Base-by-base conservation (phyloP, 2,113 vertebrate genomes). In the Eonycteris spelaea region DNA sequence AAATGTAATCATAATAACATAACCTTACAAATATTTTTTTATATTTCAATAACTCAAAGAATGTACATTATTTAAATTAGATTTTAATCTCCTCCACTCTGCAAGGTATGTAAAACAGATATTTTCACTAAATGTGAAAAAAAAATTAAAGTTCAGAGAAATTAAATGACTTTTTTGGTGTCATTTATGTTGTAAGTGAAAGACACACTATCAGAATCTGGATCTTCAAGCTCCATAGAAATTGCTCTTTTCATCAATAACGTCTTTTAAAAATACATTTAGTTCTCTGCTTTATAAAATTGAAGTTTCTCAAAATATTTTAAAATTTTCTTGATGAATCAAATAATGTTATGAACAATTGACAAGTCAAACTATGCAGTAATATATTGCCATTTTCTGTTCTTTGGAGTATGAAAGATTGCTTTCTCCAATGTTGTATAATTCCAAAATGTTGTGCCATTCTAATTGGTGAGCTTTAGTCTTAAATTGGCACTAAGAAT, bases 381-480 rank as follows among this genome's bases (percentile, higher is more conserved):
- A 53, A 83, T 68, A 91, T 33, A 82, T 74, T 96, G 48, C 43
- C 86, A 53, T 95, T 90, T 95, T 92, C 26, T 51, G 21, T 40
- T 73, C 55, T 93, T 88, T 63, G 43, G 33, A 85, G n/a, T 85
- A 68, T 75, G 79, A 83, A 80, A 91, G 74, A 68, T 48, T 92
- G 59, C 4, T 84, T 95, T 95, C 40, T 30, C 51, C 43, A 21
- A 80, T 18, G 35, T 57, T 74, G 26, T 77, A 45, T 73, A 73
- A 85, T 92, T 88, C 68, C 40, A 89, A 78, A 94, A 67, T 35
- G 30, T 18, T 65, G 7, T 33, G 14, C 63, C 51, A 19, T 84
- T 94, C 86, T 89, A 74, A 91, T 57, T 85, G 71, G 65, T 95
- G n/a, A 74, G 57, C 22, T 91, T 96, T 85, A 70, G 38, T 90